Evolutionary conservation across 2,113 vertebrate species (phyloP).

Genomic region (Cariama cristata): DNA sequence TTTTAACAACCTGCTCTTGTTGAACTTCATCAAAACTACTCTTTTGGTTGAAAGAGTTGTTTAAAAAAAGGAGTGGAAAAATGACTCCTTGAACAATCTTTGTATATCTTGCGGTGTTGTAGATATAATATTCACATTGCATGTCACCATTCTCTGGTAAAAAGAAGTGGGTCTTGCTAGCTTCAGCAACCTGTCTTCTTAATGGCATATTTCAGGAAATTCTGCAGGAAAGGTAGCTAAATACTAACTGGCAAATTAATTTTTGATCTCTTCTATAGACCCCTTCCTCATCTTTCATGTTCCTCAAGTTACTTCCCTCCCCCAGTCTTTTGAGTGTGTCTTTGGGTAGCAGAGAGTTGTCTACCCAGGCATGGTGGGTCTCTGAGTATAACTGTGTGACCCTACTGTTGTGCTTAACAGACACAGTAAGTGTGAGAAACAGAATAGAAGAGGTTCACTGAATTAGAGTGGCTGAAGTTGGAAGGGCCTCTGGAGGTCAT

Average conservation of each 20-base stretch:
- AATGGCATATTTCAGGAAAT: neutral
- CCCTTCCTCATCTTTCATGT: neutral
- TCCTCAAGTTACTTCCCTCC: neutral
- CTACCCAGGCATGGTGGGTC: neutral
- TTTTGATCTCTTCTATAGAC: neutral
- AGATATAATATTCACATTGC: neutral
- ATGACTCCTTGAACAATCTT: neutral
- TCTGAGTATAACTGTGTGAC: neutral
- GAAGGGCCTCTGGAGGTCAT: neutral
- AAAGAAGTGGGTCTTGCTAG: neutral
- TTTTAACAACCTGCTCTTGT: neutral
- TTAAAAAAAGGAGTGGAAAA: neutral
- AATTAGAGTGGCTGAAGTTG: neutral
- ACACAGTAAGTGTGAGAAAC: neutral
- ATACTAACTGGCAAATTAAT: neutral
- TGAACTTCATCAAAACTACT: neutral
- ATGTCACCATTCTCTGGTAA: neutral
- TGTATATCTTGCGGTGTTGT: neutral
- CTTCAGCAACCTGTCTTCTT: neutral
- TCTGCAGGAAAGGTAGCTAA: neutral
- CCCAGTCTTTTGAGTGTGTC: neutral
- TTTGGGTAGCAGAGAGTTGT: neutral
- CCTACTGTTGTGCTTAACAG: neutral
- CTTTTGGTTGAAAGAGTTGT: neutral
- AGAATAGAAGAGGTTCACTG: neutral